phyloP scores from a whole-genome alignment of 2,113 vertebrate species.

The Tor tambroides region DNA sequence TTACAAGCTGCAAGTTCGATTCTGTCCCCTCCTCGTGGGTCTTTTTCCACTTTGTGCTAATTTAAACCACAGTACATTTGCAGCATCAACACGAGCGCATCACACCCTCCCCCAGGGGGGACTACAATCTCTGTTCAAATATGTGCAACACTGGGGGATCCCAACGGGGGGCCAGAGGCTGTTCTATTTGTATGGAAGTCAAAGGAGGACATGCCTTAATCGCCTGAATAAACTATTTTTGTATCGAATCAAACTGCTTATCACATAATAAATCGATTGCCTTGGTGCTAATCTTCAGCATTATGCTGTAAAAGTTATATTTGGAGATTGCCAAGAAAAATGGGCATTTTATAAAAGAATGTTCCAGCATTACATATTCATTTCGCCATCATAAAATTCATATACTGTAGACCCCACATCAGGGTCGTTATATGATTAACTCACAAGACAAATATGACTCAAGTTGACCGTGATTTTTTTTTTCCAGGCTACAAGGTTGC shows the following conservation, averaged over 20 bases:
- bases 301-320: not conserved
- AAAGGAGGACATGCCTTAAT: conserved; percentile 5
- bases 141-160: conserved; percentile 9
- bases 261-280: conserved; percentile 11
- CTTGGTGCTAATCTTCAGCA: not conserved
- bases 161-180: conserved; percentile 1
- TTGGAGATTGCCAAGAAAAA: not conserved
- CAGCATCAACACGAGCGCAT: not conserved
- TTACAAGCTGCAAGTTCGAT: not conserved
- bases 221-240: not conserved
- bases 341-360: not conserved
- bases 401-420: not conserved
- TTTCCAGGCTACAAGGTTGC: not conserved
- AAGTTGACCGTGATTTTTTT: not conserved
- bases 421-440: not conserved
- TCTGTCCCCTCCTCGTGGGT: not conserved
- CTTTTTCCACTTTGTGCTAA: conserved; percentile 12
- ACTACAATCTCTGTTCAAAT: conserved; percentile 4
- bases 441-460: not conserved
- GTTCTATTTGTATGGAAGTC: not conserved
- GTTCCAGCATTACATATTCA: not conserved
- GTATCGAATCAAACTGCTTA: not conserved
- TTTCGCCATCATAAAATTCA: not conserved
- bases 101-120: conserved; percentile 3
- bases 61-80: conserved; percentile 6